phyloP scores from a whole-genome alignment of 2,113 vertebrate genomes.

The Indri indri region DNA sequence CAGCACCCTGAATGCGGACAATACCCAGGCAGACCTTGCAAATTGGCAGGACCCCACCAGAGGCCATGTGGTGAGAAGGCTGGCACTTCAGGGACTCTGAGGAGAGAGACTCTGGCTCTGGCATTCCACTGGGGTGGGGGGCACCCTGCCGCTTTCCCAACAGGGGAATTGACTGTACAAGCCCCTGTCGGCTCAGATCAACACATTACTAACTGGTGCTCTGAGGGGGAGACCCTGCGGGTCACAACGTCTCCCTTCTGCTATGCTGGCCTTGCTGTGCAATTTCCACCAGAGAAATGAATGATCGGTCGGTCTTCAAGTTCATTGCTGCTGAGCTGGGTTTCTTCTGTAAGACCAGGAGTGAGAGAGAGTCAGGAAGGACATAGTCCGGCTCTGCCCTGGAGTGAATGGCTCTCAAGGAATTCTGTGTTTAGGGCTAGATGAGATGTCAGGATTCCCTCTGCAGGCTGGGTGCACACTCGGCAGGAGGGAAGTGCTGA shows the following conservation, averaged over 20 bases:
- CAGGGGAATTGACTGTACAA: slow-evolving; percentile 16
- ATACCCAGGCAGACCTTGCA: neutral
- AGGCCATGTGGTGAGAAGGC: neutral
- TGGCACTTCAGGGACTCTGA: neutral
- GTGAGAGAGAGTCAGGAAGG: neutral
- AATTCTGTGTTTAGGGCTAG: neutral
- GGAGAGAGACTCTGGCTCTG: neutral
- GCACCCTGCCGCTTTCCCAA: slow-evolving; percentile 24
- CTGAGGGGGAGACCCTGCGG: neutral
- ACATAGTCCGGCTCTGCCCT: neutral
- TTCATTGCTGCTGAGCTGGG: neutral
- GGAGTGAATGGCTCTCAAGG: neutral
- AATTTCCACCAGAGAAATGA: slow-evolving; percentile 26
- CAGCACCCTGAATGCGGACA: neutral
- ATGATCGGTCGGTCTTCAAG: neutral
- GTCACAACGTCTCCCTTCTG: neutral
- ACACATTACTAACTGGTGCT: neutral
- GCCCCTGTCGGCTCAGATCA: slow-evolving; percentile 14
- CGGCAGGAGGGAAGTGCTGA: neutral
- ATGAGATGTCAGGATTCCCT: neutral
- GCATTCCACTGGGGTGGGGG: neutral
- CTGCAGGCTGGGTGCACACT: neutral
- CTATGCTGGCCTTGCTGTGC: neutral
- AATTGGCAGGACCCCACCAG: neutral
- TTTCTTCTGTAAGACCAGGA: neutral